These are phyloP conservation scores for Coecobrya sp. DNA, from an alignment of 2,888 invertebrate genomes.

Conservation along the genomic window DNA sequence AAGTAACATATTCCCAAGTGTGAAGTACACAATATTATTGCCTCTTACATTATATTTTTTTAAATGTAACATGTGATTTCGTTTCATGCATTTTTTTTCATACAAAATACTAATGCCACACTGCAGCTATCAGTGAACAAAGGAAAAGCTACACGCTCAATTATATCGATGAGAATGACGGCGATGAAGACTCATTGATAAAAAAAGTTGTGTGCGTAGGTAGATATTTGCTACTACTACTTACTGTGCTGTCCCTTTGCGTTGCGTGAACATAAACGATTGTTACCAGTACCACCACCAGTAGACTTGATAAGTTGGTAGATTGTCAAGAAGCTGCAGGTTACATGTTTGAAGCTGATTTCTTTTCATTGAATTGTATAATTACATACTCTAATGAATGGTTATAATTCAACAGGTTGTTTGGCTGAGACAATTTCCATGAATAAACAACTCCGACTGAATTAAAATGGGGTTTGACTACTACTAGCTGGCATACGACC, in stretches of 20 bases:
- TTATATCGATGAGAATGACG: constrained; percentile 56
- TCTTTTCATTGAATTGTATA: constrained; percentile 58
- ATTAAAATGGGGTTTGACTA: constrained; percentile 35
- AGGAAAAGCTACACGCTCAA: constrained; percentile 48
- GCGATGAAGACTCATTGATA: constrained; percentile 46
- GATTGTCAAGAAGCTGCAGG: constrained; percentile 50
- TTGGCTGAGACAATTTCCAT: constrained; percentile 73
- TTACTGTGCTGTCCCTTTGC: neutral
- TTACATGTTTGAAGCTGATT: constrained; percentile 15
- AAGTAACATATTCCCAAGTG: constrained; percentile 73
- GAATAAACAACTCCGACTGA: constrained; percentile 60
- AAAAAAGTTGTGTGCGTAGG: constrained; percentile 9
- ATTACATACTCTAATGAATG: constrained; percentile 46
- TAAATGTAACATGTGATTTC: constrained; percentile 45
- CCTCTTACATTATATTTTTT: neutral
- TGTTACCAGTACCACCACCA: constrained; percentile 20
- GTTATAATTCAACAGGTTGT: neutral
- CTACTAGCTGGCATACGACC: constrained; percentile 37
- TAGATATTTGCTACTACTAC: neutral
- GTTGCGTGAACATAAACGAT: constrained; percentile 50
- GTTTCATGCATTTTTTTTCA: neutral
- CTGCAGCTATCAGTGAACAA: constrained; percentile 38
- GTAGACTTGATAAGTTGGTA: neutral
- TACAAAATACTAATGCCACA: constrained; percentile 28
- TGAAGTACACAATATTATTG: constrained; percentile 50